phyloP scores from a whole-genome alignment of 1,140 invertebrate genomes.

The Theocolax elegans region DNA sequence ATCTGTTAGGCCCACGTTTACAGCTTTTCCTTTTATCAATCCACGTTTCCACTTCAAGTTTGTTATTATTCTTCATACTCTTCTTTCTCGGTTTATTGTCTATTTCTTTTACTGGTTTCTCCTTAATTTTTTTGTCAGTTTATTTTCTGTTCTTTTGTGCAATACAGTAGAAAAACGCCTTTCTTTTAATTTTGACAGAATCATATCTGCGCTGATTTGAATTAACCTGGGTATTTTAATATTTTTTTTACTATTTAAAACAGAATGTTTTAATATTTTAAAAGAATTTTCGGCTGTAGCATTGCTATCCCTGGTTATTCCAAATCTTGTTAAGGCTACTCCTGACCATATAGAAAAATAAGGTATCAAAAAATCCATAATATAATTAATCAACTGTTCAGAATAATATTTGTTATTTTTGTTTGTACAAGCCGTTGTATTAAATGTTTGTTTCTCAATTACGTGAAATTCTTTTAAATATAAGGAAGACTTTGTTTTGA shows the following conservation, averaged over 20 bases:
- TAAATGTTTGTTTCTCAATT: neutral
- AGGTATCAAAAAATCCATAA: neutral
- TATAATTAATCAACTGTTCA: neutral
- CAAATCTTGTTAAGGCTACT: neutral
- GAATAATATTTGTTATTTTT: slow-evolving; percentile 1
- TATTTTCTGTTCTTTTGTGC: neutral
- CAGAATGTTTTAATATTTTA: neutral
- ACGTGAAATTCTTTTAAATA: neutral
- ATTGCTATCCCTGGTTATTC: no score
- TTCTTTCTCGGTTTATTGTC: neutral
- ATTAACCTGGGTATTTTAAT: neutral
- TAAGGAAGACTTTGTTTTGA: neutral
- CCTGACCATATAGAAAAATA: slow-evolving; percentile 13
- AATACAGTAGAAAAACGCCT: neutral
- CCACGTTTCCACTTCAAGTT: neutral
- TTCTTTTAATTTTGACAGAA: neutral
- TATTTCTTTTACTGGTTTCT: neutral
- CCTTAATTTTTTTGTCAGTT: neutral
- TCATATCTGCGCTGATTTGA: neutral
- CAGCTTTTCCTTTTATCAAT: neutral
- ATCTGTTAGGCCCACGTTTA: neutral
- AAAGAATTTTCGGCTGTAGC: no score
- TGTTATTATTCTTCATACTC: neutral
- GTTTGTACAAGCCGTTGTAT: no score
- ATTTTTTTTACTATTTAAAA: neutral